Base-by-base conservation (phyloP, 2,113 vertebrate genomes). In the Propithecus coquereli region DNA sequence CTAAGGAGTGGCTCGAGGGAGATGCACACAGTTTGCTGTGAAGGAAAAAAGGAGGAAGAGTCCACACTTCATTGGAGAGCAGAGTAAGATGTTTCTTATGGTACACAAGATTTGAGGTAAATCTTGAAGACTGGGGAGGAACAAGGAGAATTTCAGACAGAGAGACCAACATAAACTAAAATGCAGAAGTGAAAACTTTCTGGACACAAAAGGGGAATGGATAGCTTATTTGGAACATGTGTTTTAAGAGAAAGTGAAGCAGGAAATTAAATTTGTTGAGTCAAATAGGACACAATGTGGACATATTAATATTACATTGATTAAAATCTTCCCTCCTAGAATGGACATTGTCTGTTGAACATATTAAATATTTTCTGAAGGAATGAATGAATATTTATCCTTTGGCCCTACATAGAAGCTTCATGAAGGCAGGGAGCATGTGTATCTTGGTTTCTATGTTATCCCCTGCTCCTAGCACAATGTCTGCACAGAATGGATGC, bases 181-280 rank as follows among this genome's bases (percentile, higher is more conserved):
- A 96, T 12, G 20, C 45, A 92, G 54, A 91, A 93, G 85, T 70
- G 37, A 27, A 77, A 91, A 89, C 11, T 93, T 94, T 96, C 52
- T 93, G 74, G 54, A 73, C 32, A 91, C 32, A 86, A 89, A 86
- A 89, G 23, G 43, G 54, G 57, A 81, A 77, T 61, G 20, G 5
- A 65, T 59, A 82, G 73, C 27, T 93, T 91, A 89, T 91, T 91
- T 74, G 74, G 52, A 89, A 47, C 32, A 34, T 45, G n/a, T 59
- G 77, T 85, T 90, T 93, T 63, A 83, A 90, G 66, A 94, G 82
- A 71, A 59, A 91, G 63, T 61, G 59, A 52, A 81, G 18, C 37
- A 85, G 61, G 50, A 93, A 91, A 95, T 95, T 94, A 57, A 94
- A 66, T 86, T 92, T 34, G 18, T 66, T 85, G 59, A 76, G 37